Evolutionary conservation across 2,888 invertebrate species (phyloP).

Genomic region (Sepiola atlantica): DNA sequence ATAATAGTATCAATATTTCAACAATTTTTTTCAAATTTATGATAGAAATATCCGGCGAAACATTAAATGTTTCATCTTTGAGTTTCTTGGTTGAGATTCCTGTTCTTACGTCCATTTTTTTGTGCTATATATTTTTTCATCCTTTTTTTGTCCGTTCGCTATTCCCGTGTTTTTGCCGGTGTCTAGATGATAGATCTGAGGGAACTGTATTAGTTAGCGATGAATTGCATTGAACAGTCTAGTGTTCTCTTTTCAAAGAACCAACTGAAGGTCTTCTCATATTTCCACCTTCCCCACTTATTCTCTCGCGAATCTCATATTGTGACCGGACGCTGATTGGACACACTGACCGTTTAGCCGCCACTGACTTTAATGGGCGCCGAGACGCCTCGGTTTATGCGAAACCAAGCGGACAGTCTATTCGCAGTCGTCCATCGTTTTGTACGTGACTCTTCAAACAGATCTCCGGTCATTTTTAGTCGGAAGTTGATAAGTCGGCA

Average conservation of each 20-base stretch:
- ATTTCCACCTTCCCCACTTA: not conserved
- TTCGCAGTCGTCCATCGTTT: not conserved
- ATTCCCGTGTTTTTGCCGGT: not conserved
- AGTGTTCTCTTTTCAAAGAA: not conserved
- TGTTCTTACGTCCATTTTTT: no score
- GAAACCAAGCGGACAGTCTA: not conserved
- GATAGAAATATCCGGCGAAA: no score
- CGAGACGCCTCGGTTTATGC: slow-evolving; percentile 12
- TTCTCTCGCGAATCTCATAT: not conserved
- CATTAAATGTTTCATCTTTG: no score
- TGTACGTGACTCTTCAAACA: slow-evolving; percentile 22
- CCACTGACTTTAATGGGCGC: not conserved
- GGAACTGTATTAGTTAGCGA: not conserved
- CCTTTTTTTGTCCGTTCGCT: not conserved
- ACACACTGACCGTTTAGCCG: not conserved
- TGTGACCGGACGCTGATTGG: slow-evolving; percentile 18
- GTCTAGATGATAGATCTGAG: not conserved
- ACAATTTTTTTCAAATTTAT: no score
- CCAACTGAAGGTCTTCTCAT: not conserved
- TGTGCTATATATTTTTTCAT: not conserved
- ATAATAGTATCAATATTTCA: no score
- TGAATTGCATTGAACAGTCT: not conserved
- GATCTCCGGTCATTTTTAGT: not conserved
- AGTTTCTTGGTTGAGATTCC: no score
- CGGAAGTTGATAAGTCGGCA: not conserved